Evolutionary conservation across 2,888 invertebrate species (phyloP).

Genomic region (Barypeithes pellucidus): DNA sequence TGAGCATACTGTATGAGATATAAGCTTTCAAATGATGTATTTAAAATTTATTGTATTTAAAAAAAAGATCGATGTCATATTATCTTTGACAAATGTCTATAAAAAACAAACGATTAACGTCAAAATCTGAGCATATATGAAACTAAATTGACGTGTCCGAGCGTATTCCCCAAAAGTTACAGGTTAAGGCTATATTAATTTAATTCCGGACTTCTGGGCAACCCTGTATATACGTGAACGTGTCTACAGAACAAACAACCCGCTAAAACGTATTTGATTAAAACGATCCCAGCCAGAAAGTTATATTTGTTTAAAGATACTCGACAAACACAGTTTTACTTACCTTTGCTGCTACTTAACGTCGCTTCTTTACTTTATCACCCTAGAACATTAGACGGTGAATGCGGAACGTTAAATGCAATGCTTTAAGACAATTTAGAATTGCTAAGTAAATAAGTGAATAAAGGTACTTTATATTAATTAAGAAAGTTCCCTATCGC

Average conservation of each 20-base stretch:
- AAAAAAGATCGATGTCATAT: too few species aligned
- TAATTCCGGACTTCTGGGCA: too few species aligned
- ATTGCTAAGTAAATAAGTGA: constrained; percentile 60
- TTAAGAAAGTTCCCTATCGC: constrained; percentile 58
- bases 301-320: constrained; percentile 21
- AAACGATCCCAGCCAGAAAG: constrained; percentile 20
- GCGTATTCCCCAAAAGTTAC: too few species aligned
- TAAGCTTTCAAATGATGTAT: too few species aligned
- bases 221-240: too few species aligned
- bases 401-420: constrained; percentile 59
- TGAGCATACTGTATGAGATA: too few species aligned
- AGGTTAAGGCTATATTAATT: too few species aligned
- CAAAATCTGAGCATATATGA: too few species aligned
- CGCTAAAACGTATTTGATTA: constrained; percentile 12
- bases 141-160: too few species aligned
- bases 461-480: constrained; percentile 63
- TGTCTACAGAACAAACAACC: background rate
- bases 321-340: constrained; percentile 26
- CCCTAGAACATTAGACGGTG: constrained; percentile 38
- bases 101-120: too few species aligned
- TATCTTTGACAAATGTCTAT: too few species aligned
- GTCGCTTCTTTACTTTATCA: constrained; percentile 15
- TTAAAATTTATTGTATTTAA: too few species aligned
- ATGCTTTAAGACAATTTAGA: constrained; percentile 58
- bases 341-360: constrained; percentile 22